Percentiles rank a stretch among this genome's conserved stretches.
Evolutionary conservation across 2,797 vertebrate genomes (phyloP).

Genomic region (Micropoecilia bifurca): DNA sequence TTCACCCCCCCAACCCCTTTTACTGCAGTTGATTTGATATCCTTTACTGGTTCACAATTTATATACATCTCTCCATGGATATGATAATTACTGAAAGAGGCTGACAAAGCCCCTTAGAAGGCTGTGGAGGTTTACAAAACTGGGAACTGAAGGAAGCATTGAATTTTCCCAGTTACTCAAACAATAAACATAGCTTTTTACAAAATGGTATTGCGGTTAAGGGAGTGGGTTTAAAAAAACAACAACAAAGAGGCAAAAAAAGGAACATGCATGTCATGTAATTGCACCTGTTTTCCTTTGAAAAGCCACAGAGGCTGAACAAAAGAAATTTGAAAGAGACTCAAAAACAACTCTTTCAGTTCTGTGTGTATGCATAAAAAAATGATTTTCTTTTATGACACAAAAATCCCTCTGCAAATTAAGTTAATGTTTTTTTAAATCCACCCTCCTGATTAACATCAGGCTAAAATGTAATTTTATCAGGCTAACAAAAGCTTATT

Average conservation of each 20-base stretch:
- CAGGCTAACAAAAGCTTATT: no score
- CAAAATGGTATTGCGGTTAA: conserved; percentile 28
- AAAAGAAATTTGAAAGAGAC: conserved; percentile 4
- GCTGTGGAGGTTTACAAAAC: conserved; percentile 26
- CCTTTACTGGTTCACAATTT: conserved; percentile 3
- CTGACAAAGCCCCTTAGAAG: conserved; percentile 45
- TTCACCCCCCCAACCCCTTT: not conserved
- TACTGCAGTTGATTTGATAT: conserved; percentile 1
- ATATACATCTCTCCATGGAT: conserved; percentile 10
- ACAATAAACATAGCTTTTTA: conserved; percentile 62
- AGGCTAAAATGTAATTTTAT: no score
- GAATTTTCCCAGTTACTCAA: conserved; percentile 51
- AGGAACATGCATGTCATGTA: conserved; percentile 58
- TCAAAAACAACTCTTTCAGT: not conserved
- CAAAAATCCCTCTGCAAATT: not conserved
- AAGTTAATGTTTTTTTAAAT: not conserved
- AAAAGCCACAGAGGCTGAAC: conserved; percentile 40
- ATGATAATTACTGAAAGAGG: conserved; percentile 41
- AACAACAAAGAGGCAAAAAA: conserved; percentile 12
- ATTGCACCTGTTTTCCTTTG: conserved; percentile 46
- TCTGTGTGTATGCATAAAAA: not conserved
- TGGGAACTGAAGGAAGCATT: conserved; percentile 25
- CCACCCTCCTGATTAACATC: not conserved
- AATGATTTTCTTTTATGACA: not conserved
- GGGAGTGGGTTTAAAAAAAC: conserved; percentile 32